A percentile compares a stretch with the other conserved stretches of the same genome.
These are phyloP conservation scores for Barnardius zonarius DNA, from an alignment of 2,113 vertebrate genomes.

Conservation along the genomic window DNA sequence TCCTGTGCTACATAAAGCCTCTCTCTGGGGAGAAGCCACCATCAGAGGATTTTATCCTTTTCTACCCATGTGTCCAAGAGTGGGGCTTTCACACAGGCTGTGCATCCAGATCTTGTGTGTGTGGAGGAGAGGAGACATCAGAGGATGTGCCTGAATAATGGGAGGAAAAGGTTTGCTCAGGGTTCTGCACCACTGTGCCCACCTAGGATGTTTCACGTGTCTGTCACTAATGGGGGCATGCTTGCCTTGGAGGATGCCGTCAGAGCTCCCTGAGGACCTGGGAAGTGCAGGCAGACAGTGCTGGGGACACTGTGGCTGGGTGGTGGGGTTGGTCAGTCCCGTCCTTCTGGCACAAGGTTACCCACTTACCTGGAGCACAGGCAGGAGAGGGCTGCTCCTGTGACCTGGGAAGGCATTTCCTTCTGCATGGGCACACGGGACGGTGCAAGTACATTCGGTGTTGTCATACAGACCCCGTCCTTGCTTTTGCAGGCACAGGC, in stretches of 20 bases:
- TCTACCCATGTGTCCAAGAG: neutral
- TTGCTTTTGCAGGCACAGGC: neutral
- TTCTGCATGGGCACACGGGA: accelerated
- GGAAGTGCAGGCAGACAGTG: neutral
- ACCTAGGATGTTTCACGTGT: neutral
- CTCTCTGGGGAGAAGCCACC: neutral
- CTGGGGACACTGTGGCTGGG: neutral
- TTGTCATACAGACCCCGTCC: neutral
- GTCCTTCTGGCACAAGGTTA: neutral
- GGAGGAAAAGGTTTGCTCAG: neutral
- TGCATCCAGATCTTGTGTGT: neutral
- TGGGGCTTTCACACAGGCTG: neutral
- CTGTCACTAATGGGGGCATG: neutral
- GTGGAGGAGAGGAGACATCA: neutral
- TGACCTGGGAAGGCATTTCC: neutral
- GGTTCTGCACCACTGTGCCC: neutral
- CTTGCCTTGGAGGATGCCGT: neutral
- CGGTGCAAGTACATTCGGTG: neutral
- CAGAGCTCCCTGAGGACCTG: neutral
- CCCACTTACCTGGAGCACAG: accelerated
- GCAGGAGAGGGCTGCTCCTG: neutral
- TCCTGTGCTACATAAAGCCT: neutral
- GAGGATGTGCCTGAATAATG: neutral
- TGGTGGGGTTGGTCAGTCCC: neutral
- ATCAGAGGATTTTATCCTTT: neutral